A percentile compares a stretch with the other conserved stretches of the same genome.
These are phyloP conservation scores for Momotus momota DNA, from an alignment of 2,797 vertebrate species.

Conservation along the genomic window DNA sequence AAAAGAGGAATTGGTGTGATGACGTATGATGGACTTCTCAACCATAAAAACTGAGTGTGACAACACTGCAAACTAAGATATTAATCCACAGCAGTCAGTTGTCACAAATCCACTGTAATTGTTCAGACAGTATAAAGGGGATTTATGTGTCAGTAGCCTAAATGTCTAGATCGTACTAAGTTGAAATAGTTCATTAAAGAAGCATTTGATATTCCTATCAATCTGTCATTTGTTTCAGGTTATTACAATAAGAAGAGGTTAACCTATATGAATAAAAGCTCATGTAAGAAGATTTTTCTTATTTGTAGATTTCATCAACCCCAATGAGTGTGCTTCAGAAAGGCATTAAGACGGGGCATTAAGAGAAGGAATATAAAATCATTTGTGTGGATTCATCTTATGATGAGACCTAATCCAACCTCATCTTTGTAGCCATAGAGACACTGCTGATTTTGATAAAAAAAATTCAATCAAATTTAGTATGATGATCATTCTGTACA, in stretches of 20 bases:
- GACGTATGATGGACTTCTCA: not conserved
- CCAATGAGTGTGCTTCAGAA: not conserved
- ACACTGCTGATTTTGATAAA: not conserved
- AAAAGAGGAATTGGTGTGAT: not conserved
- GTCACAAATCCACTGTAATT: slow-evolving; percentile 5
- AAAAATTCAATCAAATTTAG: not conserved
- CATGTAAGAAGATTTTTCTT: not conserved
- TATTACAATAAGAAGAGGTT: not conserved
- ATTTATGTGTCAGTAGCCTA: not conserved
- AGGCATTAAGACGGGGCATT: not conserved
- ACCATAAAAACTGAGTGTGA: not conserved
- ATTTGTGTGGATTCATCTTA: not conserved
- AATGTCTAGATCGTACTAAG: not conserved
- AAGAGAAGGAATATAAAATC: not conserved
- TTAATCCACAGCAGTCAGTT: not conserved
- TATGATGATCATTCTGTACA: not conserved
- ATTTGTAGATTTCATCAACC: not conserved
- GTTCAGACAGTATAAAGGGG: not conserved
- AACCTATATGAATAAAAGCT: not conserved
- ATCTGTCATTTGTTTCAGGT: not conserved
- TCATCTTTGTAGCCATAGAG: not conserved
- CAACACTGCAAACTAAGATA: not conserved
- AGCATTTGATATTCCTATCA: not conserved
- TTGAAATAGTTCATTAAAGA: not conserved
- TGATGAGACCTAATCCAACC: not conserved